Evolutionary conservation across 2,888 invertebrate species (phyloP).

Genomic region (Cerastoderma edule): DNA sequence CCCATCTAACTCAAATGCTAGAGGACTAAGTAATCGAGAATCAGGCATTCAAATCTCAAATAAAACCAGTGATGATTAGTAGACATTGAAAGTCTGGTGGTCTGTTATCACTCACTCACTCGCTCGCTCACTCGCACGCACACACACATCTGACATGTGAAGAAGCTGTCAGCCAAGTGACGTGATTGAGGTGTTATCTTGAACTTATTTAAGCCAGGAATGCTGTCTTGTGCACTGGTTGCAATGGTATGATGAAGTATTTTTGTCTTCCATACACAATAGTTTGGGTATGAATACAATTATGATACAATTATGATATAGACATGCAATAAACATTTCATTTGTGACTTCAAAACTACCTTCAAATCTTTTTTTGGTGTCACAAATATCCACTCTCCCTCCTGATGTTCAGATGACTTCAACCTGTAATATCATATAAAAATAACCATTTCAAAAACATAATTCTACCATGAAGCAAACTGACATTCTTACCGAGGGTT

Average conservation of each 20-base stretch:
- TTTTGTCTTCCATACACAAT: too few relatives aligned
- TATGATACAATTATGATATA: neutral
- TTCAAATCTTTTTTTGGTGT: constrained; percentile 4
- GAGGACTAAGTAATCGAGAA: neutral
- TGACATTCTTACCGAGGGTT: too few relatives aligned
- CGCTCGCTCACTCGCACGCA: too few relatives aligned
- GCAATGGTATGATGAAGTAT: too few relatives aligned
- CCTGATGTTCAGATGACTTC: neutral
- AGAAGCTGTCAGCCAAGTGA: neutral
- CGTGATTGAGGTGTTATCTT: neutral
- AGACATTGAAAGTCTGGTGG: too few relatives aligned
- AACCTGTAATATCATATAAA: constrained; percentile 7
- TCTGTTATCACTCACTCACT: too few relatives aligned
- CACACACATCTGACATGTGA: neutral
- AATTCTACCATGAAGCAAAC: too few relatives aligned
- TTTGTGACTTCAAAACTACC: neutral
- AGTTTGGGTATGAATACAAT: neutral
- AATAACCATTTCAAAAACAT: too few relatives aligned
- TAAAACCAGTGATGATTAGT: too few relatives aligned
- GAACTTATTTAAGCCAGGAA: too few relatives aligned
- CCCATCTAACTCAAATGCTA: neutral
- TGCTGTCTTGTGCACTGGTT: too few relatives aligned
- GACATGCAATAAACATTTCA: neutral
- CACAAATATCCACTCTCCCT: constrained; percentile 11
- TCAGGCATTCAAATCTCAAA: neutral